These are phyloP conservation scores for Caenorhabditis angaria DNA, from an alignment of 2,888 invertebrate genomes.

Conservation along the genomic window DNA sequence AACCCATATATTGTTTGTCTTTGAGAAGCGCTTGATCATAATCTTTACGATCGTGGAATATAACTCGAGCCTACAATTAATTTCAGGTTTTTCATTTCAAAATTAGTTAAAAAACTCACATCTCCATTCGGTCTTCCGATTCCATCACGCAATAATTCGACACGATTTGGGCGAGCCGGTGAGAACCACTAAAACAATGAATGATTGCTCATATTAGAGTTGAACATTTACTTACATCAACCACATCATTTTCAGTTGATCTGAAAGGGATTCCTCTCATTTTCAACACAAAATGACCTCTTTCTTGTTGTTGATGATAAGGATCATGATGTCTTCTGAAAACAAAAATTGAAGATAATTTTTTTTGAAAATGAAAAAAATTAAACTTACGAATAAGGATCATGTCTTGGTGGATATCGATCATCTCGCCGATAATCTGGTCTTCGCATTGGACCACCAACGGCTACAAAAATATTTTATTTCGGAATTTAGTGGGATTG, in stretches of 20 bases:
- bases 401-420: conserved; percentile 18
- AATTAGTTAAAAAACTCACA: conserved; percentile 8
- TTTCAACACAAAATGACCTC: conserved; percentile 38
- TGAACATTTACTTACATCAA: conserved; percentile 31
- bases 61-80: conserved; percentile 28
- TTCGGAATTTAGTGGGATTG: no score
- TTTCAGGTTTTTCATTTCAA: neutral
- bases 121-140: conserved; percentile 51
- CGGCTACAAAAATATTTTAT: conserved; percentile 10
- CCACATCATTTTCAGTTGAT: conserved; percentile 48
- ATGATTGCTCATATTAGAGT: neutral
- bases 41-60: conserved; percentile 43
- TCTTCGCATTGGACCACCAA: conserved; percentile 33
- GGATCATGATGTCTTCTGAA: neutral
- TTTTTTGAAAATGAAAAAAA: neutral
- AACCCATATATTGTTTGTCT: conserved; percentile 55
- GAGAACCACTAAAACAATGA: conserved; percentile 48
- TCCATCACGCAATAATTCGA: conserved; percentile 47
- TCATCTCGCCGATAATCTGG: conserved; percentile 37
- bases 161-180: conserved; percentile 42
- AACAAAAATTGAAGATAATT: neutral
- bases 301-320: neutral
- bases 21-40: conserved; percentile 54
- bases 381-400: conserved; percentile 22
- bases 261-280: conserved; percentile 58